Conservation (phyloP, 2,113 vertebrate species). For the Tachysurus fulvidraco region DNA sequence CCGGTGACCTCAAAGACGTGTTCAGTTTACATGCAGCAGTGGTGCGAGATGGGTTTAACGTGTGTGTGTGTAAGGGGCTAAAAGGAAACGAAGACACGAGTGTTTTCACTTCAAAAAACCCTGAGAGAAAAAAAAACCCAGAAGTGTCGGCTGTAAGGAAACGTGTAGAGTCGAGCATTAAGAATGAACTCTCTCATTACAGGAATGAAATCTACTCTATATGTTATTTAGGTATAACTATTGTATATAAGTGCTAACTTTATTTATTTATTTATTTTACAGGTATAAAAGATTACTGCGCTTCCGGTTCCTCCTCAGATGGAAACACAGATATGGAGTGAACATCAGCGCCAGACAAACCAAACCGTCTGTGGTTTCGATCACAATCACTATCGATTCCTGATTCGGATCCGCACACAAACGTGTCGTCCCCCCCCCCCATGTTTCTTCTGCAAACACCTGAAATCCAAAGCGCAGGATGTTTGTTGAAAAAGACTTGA, state of each 20-base stretch:
- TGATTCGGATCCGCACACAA: background rate
- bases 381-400: background rate
- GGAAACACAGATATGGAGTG: background rate
- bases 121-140: background rate
- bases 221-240: too few species aligned
- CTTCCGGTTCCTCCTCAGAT: constrained; percentile 28
- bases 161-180: background rate
- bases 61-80: background rate
- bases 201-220: background rate
- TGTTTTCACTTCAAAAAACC: background rate
- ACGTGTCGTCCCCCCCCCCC: too few species aligned
- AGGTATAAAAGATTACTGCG: constrained; percentile 72
- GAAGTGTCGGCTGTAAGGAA: constrained; percentile 2
- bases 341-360: background rate
- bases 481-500: too few species aligned
- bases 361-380: background rate
- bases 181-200: background rate
- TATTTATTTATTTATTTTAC: background rate
- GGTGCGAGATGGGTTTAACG: background rate
- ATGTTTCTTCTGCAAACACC: background rate
- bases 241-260: background rate
- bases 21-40: background rate
- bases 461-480: too few species aligned
- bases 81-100: too few species aligned
- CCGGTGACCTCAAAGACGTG: background rate